Conservation (phyloP, 2,888 invertebrate species). For the Sinodicranocentrus sp. region DNA sequence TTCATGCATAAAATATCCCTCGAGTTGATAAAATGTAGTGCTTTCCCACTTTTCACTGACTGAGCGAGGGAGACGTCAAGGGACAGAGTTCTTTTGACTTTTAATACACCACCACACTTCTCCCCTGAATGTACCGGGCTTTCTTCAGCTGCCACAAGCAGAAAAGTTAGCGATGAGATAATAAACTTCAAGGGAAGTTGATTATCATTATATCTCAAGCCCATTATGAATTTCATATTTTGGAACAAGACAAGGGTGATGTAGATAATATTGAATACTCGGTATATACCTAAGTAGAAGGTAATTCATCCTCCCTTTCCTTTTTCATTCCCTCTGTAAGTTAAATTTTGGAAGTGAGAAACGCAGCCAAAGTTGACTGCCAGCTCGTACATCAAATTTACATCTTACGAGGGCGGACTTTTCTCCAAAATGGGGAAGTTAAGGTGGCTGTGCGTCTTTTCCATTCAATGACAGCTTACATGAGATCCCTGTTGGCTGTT, state of each 20-base stretch:
- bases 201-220: conserved; percentile 49
- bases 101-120: too few species aligned
- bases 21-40: too few species aligned
- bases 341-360: conserved; percentile 11
- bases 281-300: background rate
- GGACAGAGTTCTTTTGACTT: too few species aligned
- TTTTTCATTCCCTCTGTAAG: conserved; percentile 14
- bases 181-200: conserved; percentile 44
- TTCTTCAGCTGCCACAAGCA: conserved; percentile 48
- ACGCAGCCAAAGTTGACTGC: conserved; percentile 28
- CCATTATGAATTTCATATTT: conserved; percentile 50
- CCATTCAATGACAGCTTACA: conserved; percentile 54
- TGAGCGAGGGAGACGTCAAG: too few species aligned
- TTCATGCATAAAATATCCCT: conserved; percentile 5
- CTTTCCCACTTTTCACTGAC: too few species aligned
- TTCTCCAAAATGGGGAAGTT: conserved; percentile 31
- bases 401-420: conserved; percentile 34
- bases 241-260: conserved; percentile 28
- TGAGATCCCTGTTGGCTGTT: conserved; percentile 55
- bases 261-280: background rate
- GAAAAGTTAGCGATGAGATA: conserved; percentile 38
- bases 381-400: conserved; percentile 40
- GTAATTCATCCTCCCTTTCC: conserved; percentile 6
- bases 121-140: background rate
- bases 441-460: conserved; percentile 34